Conservation (phyloP, 2,797 vertebrate species). For the Mormyrus hasselquistii region DNA sequence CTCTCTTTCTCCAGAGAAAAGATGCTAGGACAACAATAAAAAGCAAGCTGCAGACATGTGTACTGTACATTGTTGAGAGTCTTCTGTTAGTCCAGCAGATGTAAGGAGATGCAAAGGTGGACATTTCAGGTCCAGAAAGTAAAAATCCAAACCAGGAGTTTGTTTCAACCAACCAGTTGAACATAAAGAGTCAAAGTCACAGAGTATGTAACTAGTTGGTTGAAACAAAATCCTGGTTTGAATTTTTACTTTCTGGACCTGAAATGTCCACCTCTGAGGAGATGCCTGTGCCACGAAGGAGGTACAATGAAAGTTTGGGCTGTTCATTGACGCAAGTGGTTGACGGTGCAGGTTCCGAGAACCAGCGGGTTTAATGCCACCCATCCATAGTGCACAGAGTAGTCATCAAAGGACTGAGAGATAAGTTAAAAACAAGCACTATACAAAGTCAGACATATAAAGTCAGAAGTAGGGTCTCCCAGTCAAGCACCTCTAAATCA, state of each 20-base stretch:
- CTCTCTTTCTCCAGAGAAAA: too few species aligned
- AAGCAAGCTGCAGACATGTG: too few species aligned
- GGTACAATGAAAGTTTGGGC: not conserved
- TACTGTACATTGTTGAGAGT: not conserved
- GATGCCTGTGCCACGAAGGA: not conserved
- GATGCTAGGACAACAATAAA: too few species aligned
- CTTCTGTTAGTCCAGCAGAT: not conserved
- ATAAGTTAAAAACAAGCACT: not conserved
- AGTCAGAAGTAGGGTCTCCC: not conserved
- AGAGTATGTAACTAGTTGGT: too few species aligned
- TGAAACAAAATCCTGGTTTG: too few species aligned
- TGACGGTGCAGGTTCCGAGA: not conserved
- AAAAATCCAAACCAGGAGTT: too few species aligned
- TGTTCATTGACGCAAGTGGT: not conserved
- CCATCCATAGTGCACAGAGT: not conserved
- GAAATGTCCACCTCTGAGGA: not conserved
- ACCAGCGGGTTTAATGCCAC: not conserved
- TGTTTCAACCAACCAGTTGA: too few species aligned
- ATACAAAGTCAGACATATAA: not conserved
- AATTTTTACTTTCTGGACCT: too few species aligned
- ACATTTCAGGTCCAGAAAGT: too few species aligned
- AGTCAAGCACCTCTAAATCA: not conserved
- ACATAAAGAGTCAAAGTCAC: too few species aligned
- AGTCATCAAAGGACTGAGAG: not conserved
- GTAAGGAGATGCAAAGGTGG: not conserved